Conservation (phyloP, 2,888 invertebrate species). For the Chloroclysta siterata region DNA sequence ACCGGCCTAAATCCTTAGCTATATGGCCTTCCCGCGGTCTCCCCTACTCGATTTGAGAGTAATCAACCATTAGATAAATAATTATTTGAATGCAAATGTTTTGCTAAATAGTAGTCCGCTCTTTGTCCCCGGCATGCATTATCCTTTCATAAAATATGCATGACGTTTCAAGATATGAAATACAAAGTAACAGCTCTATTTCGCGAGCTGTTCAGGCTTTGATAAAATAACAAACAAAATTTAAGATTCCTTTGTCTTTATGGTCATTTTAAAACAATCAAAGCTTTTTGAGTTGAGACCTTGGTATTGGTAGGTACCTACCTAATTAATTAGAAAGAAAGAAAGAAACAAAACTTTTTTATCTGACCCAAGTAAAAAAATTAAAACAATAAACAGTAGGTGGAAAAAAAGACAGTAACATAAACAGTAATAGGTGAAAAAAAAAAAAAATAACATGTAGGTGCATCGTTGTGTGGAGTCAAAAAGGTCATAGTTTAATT, state of each 20-base stretch:
- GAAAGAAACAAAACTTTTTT: too few species aligned
- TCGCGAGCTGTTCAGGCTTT: constrained; percentile 6
- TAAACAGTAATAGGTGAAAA: too few species aligned
- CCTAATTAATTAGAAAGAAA: too few species aligned
- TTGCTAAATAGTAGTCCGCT: constrained; percentile 6
- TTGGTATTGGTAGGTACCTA: constrained; percentile 2
- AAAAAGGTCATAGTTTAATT: too few species aligned
- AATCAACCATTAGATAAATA: not conserved
- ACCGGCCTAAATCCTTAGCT: too few species aligned
- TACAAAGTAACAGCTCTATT: constrained; percentile 23
- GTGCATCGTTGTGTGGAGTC: too few species aligned
- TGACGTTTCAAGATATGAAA: constrained; percentile 28
- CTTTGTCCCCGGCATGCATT: constrained; percentile 42
- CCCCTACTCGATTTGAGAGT: too few species aligned
- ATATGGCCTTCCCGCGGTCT: too few species aligned
- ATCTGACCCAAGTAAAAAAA: too few species aligned
- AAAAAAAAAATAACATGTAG: too few species aligned
- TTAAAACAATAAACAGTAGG: too few species aligned
- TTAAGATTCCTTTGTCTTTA: constrained; percentile 22
- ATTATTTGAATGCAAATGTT: not conserved
- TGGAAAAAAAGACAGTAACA: too few species aligned
- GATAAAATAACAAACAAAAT: constrained; percentile 12
- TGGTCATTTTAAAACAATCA: constrained; percentile 10
- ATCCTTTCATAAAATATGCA: constrained; percentile 38
- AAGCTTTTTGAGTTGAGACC: not conserved